A percentile compares a stretch with the other conserved stretches of the same genome.
phyloP scores from a whole-genome alignment of 1,140 invertebrate species.

The Lepidurus arcticus region DNA sequence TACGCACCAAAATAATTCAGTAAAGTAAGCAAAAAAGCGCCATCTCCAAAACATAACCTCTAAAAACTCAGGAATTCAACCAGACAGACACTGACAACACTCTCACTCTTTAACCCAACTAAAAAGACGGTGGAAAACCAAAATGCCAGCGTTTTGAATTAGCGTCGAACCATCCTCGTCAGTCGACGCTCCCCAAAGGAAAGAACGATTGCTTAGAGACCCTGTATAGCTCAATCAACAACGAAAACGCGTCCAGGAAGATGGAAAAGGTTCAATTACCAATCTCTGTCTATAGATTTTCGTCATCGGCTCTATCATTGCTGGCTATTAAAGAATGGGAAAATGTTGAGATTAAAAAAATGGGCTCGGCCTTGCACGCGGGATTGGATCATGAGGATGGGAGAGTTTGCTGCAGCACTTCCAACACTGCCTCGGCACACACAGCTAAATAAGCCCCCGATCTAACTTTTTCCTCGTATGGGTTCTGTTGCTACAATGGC shows the following conservation, averaged over 20 bases:
- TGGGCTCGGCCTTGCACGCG: background rate
- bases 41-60: too few relatives aligned
- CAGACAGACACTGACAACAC: too few relatives aligned
- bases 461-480: constrained; percentile 6
- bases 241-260: background rate
- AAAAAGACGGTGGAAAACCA: too few relatives aligned
- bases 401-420: background rate
- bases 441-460: constrained; percentile 9
- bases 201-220: too few relatives aligned
- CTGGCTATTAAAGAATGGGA: background rate
- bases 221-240: too few relatives aligned
- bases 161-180: too few relatives aligned
- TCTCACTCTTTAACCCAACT: too few relatives aligned
- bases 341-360: background rate
- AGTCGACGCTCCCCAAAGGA: too few relatives aligned
- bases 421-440: background rate
- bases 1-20: background rate
- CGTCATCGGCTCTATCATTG: background rate
- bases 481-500: background rate
- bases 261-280: background rate
- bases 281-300: background rate
- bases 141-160: too few relatives aligned
- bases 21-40: background rate
- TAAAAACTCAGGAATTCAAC: too few relatives aligned
- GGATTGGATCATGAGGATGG: constrained; percentile 5